These are phyloP conservation scores for Ochotona curzoniae DNA, from an alignment of 2,113 vertebrate species.

Conservation along the genomic window DNA sequence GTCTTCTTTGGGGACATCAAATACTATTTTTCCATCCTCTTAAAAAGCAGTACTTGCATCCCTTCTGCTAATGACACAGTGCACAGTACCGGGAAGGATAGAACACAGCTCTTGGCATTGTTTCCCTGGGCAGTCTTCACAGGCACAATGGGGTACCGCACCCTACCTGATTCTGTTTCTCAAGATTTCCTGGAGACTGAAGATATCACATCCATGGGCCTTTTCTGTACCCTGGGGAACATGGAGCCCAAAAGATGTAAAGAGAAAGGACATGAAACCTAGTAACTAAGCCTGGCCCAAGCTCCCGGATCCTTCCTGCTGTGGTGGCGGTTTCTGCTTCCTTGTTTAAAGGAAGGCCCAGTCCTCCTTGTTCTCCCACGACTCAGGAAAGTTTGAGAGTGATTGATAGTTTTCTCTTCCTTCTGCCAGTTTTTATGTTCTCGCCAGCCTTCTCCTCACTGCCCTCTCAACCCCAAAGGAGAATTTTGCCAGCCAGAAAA, in stretches of 20 bases:
- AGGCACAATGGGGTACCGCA: not conserved
- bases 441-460: too few relatives aligned
- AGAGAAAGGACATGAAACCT: not conserved
- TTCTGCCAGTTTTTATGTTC: not conserved
- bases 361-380: rapidly evolving
- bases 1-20: conserved; percentile 9
- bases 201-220: not conserved
- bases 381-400: not conserved
- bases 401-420: not conserved
- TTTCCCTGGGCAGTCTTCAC: not conserved
- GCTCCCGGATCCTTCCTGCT: not conserved
- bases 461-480: not conserved
- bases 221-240: not conserved
- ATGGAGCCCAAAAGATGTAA: not conserved
- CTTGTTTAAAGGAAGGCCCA: not conserved
- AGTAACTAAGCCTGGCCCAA: not conserved
- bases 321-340: not conserved
- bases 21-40: not conserved
- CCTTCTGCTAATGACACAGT: not conserved
- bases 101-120: not conserved
- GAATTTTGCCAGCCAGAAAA: not conserved
- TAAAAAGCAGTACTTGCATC: not conserved
- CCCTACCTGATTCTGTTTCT: not conserved
- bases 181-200: conserved; percentile 2
- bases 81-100: too few relatives aligned